Evolutionary conservation across 2,888 invertebrate species (phyloP).

Genomic region (Clanis bilineata): DNA sequence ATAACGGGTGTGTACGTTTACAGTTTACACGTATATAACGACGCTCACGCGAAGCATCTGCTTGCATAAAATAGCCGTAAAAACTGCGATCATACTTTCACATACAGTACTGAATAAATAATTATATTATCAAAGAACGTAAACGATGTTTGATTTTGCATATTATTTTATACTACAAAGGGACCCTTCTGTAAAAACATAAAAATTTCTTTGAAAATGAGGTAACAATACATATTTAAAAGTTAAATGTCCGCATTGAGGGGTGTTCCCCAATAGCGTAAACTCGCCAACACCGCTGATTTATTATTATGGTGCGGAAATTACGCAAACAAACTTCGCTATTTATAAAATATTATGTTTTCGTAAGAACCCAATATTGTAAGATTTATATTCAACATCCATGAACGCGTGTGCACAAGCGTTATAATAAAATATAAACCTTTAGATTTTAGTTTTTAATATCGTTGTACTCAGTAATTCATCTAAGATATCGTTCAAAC

Average conservation of each 20-base stretch:
- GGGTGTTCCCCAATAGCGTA: constrained; percentile 6
- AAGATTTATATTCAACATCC: no score
- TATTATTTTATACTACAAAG: no score
- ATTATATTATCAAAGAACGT: no score
- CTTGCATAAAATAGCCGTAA: neutral
- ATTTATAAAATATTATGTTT: neutral
- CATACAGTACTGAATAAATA: neutral
- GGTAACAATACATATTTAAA: no score
- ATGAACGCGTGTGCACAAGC: no score
- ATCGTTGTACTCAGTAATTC: neutral
- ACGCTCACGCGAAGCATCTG: constrained; percentile 5
- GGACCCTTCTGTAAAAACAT: no score
- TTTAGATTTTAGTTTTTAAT: neutral
- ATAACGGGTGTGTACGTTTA: neutral
- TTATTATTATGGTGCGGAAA: neutral
- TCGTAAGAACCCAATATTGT: neutral
- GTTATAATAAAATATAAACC: no score
- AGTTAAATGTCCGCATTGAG: neutral
- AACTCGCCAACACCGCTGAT: neutral
- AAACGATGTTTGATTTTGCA: no score
- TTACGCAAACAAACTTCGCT: neutral
- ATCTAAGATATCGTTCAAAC: neutral
- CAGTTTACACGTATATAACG: neutral
- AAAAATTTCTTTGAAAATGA: no score
- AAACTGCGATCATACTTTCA: constrained; percentile 1